Evolutionary conservation across 2,797 vertebrate genomes (phyloP), one percentile per base, ranked within the genome.

Genomic region (Avahi laniger): DNA sequence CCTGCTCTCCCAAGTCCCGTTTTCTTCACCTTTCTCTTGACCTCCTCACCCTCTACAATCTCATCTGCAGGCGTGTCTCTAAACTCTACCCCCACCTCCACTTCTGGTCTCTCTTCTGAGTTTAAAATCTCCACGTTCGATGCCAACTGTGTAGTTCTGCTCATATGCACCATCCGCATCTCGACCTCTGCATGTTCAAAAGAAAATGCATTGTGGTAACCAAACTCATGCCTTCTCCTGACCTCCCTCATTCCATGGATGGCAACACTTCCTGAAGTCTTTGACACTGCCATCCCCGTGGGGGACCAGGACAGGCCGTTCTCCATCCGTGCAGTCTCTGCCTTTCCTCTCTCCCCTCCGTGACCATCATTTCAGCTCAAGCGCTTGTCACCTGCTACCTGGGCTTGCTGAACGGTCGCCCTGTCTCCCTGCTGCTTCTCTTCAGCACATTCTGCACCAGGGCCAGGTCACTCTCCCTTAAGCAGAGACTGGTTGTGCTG

Each of bases 211-310:
- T 33, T 7, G 11, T 70, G 5, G 24, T 30, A 72, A 63, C 12
- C 69, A 63, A 57, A 46, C 2, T 18, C 0, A 0, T 20, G 33
- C 14, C 6, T 43, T 69, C 54, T 79, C 70, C 24, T 13, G 9
- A 24, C 30, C 26, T 26, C 76, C 28, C 38, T 50, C 3, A 2
- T 43, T 41, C 57, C 17, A n/a, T 0, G 13, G 38, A 46, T 2
- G 5, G 57, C 4, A 4, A 4, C 2, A 20, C 30, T 89, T 38
- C 33, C 67, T 13, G 24, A 63, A 61, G 5, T 5, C 57, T 41
- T 63, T 57, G 82, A 12, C 4, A 4, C 0, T 5, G 33, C 33
- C 4, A 15, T 1, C 0, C 22, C 17, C 1, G 9, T 2, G 30
- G 35, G 17, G 24, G 33, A 52, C 63, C 10, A 20, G 70, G 63